Evolutionary conservation across 2,797 vertebrate genomes (phyloP).

Genomic region (Gila robusta): DNA sequence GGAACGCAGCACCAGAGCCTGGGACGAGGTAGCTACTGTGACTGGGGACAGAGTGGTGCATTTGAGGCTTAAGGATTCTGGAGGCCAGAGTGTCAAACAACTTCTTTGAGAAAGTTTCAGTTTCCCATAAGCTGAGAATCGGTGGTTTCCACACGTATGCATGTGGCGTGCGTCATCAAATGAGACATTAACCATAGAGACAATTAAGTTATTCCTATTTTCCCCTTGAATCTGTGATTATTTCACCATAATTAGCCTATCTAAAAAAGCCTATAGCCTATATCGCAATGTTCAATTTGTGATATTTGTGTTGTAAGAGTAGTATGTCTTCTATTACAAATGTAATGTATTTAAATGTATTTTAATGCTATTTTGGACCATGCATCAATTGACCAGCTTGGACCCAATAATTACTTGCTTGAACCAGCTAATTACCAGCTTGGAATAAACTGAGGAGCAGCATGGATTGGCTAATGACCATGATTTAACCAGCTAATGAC

Average conservation of each 20-base stretch:
- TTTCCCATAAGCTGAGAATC: constrained; percentile 60
- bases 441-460: neutral
- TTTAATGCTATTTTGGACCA: neutral
- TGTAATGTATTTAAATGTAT: neutral
- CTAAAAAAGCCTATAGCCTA: neutral
- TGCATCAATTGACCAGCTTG: neutral
- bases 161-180: constrained; percentile 53
- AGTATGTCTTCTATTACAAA: neutral
- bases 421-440: neutral
- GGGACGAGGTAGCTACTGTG: constrained; percentile 43
- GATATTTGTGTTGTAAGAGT: neutral
- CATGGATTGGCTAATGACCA: neutral
- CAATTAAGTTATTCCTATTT: neutral
- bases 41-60: constrained; percentile 29
- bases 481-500: neutral
- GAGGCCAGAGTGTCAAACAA: constrained; percentile 47
- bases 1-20: too few relatives aligned
- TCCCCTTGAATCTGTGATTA: neutral
- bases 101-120: constrained; percentile 61
- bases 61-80: constrained; percentile 36
- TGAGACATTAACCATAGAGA: neutral
- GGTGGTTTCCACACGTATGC: constrained; percentile 33
- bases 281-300: neutral
- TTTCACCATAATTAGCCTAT: neutral
- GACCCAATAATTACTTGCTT: neutral